These are phyloP conservation scores for Gobiocypris rarus DNA, from an alignment of 2,113 vertebrate species.

Conservation along the genomic window DNA sequence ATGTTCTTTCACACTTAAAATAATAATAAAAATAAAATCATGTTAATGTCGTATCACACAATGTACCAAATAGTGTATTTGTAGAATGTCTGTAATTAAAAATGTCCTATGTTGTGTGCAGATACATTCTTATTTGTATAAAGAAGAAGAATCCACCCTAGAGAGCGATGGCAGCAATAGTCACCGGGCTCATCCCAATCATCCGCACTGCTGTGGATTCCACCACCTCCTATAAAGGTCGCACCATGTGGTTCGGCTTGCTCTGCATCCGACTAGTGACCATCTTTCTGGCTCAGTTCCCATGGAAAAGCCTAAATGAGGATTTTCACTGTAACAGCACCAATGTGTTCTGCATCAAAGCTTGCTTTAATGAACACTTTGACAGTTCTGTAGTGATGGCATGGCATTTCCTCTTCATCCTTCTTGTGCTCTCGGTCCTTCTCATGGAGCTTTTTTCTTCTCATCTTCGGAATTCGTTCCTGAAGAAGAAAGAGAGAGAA, in stretches of 20 bases:
- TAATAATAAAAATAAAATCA: neutral
- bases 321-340: slow-evolving; percentile 62
- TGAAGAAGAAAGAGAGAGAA: slow-evolving; percentile 50
- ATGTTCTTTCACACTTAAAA: neutral
- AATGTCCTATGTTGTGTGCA: neutral
- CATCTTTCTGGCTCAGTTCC: slow-evolving; percentile 60
- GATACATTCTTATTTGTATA: neutral
- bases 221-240: slow-evolving; percentile 55
- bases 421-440: slow-evolving; percentile 62
- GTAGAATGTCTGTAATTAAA: neutral
- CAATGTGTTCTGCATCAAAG: neutral
- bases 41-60: neutral
- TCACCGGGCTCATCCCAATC: slow-evolving; percentile 65
- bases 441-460: slow-evolving; percentile 67
- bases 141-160: neutral
- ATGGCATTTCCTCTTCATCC: slow-evolving; percentile 64
- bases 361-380: slow-evolving; percentile 59
- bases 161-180: slow-evolving; percentile 64
- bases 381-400: slow-evolving; percentile 40
- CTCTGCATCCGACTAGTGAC: slow-evolving; percentile 58
- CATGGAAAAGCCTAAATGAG: slow-evolving; percentile 44
- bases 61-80: neutral
- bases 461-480: slow-evolving; percentile 48
- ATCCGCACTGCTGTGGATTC: slow-evolving; percentile 56
- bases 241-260: slow-evolving; percentile 65